Evolutionary conservation across 2,113 vertebrate species (phyloP), one percentile per base, ranked within the genome.

Genomic region (Chiloscyllium plagiosum): DNA sequence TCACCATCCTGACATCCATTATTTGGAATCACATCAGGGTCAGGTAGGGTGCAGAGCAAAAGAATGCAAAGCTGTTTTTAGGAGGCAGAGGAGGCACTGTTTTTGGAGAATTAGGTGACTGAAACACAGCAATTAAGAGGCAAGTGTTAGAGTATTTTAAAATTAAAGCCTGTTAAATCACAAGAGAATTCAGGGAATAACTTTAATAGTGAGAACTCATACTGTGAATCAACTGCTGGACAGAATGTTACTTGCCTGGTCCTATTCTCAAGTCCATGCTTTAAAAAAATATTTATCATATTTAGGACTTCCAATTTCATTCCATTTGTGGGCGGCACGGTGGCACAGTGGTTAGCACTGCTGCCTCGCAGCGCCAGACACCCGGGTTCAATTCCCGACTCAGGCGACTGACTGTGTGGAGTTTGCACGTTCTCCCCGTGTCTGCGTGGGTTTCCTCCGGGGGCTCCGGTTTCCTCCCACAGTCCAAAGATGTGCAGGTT

Each of bases 11-110:
- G 33, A 80, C 76, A 37, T n/a, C 76, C 33, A 2, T 13, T 78
- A 80, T 80, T 80, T 80, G n/a, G 76, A 37, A 80, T 80, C 76
- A 80, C 76, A 80, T 80, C 76, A 80, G n/a, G 70, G 70, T 76
- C 70, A 76, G 26, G 29, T 80, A n/a, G 33, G 33, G 33, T n/a
- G n/a, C 10, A n/a, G 33, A 80, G 13, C 72, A 80, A 37, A 15
- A 33, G 33, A 26, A 33, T 80, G 76, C 76, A 80, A 17, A 80
- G n/a, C 13, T 37, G 12, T 2, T 12, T 15, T 0, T 33, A 15
- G 33, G n/a, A n/a, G n/a, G 6, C 29, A 78, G 76, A 80, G n/a
- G 76, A 0, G 5, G 0, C n/a, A 37, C 26, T 15, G 76, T n/a
- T 80, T 33, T n/a, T 80, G 76, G 12, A 76, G 29, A 80, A 13